Conservation (phyloP, 1,140 invertebrate genomes). For the Drosophila funebris region DNA sequence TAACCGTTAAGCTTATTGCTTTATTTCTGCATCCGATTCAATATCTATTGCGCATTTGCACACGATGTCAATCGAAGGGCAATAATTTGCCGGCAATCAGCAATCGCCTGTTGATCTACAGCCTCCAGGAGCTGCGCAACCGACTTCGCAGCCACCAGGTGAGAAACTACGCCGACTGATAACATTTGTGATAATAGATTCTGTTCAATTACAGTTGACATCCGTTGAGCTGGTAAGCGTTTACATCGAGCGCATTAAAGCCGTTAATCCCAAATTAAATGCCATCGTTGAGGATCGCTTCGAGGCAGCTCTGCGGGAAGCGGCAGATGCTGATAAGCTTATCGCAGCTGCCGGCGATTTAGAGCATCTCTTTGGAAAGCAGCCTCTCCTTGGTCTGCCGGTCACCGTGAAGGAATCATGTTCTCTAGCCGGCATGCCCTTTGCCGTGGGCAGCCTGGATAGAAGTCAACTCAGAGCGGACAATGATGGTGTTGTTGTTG, state of each 20-base stretch:
- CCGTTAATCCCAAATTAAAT: slow-evolving; percentile 89
- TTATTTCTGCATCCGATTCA: slow-evolving; percentile 17
- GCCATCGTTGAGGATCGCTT: slow-evolving; percentile 90
- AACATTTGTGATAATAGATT: neutral
- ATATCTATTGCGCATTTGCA: neutral
- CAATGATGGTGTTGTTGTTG: slow-evolving; percentile 87
- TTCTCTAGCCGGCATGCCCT: slow-evolving; percentile 87
- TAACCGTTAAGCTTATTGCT: slow-evolving; percentile 44
- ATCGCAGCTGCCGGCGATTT: slow-evolving; percentile 43
- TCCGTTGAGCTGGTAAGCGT: slow-evolving; percentile 87
- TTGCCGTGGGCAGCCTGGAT: slow-evolving; percentile 87
- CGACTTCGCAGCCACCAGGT: slow-evolving; percentile 49
- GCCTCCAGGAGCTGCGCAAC: slow-evolving; percentile 48
- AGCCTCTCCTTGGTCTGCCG: slow-evolving; percentile 89
- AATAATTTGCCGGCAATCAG: slow-evolving; percentile 39
- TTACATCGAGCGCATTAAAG: slow-evolving; percentile 88
- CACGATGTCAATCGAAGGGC: neutral
- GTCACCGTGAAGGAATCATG: slow-evolving; percentile 91
- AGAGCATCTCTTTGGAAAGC: slow-evolving; percentile 83
- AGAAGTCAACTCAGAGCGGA: slow-evolving; percentile 85
- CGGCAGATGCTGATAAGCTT: slow-evolving; percentile 85
- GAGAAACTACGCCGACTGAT: neutral
- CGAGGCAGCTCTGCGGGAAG: slow-evolving; percentile 87
- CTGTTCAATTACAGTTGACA: slow-evolving; percentile 84
- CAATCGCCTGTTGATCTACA: slow-evolving; percentile 47